Percentiles rank a stretch among this genome's conserved stretches.
These are phyloP conservation scores for Chiloscyllium punctatum DNA, from an alignment of 2,797 vertebrate genomes.

Conservation along the genomic window DNA sequence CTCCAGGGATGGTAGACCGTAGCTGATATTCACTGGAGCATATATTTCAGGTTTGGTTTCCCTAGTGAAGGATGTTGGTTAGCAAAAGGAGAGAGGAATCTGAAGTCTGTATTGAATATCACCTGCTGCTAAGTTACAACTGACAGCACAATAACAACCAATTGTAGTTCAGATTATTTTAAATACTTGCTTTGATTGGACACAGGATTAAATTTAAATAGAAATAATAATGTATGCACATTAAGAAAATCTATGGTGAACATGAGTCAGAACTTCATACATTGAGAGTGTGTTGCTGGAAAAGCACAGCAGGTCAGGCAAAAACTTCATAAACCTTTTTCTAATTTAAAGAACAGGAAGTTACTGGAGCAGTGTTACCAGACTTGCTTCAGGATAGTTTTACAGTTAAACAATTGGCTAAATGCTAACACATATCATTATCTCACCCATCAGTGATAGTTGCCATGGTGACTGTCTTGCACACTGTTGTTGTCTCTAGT, in stretches of 20 bases:
- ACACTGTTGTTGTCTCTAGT: not conserved
- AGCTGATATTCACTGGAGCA: too few species aligned
- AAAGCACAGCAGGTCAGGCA: too few species aligned
- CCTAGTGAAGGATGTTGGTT: too few species aligned
- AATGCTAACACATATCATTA: not conserved
- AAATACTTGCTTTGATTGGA: not conserved
- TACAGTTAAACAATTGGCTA: not conserved
- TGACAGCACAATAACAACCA: not conserved
- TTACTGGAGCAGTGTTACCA: not conserved
- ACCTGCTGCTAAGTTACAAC: not conserved
- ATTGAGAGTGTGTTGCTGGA: too few species aligned
- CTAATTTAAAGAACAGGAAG: not conserved
- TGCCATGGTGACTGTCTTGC: not conserved
- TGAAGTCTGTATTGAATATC: not conserved
- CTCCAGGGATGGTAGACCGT: too few species aligned
- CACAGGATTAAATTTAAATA: not conserved
- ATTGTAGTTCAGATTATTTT: not conserved
- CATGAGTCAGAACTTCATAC: not conserved
- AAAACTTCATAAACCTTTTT: not conserved
- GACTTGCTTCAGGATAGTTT: not conserved
- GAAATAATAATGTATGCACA: not conserved
- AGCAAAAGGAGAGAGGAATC: too few species aligned
- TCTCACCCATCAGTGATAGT: not conserved
- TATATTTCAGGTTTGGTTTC: too few species aligned
- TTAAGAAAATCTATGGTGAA: not conserved